Conservation (phyloP, 2,113 vertebrate genomes). For the Eonycteris spelaea region DNA sequence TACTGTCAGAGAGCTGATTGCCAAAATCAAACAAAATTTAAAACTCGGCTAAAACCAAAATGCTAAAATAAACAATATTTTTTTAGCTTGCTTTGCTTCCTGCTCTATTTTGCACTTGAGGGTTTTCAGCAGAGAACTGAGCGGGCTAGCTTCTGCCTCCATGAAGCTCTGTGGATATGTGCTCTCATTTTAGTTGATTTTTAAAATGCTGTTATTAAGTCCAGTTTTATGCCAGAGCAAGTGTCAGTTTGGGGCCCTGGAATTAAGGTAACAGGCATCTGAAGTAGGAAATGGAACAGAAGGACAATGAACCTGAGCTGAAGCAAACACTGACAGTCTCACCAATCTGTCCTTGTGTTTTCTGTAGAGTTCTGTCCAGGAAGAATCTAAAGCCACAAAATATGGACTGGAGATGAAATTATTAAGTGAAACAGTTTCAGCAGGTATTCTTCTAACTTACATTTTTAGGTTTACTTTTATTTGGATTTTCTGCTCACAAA, state of each 20-base stretch:
- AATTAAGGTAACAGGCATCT: background rate
- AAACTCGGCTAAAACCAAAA: background rate
- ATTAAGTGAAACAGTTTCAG: background rate
- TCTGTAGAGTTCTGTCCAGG: background rate
- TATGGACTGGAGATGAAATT: conserved; percentile 55
- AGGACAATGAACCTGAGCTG: background rate
- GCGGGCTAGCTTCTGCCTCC: background rate
- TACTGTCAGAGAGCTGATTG: background rate
- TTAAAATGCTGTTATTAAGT: background rate
- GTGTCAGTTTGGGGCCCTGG: background rate
- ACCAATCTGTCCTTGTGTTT: background rate
- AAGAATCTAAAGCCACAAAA: background rate
- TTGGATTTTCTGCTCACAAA: background rate
- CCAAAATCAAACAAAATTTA: conserved; percentile 7
- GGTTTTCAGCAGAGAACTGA: background rate
- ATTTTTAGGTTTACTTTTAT: background rate
- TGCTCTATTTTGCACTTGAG: background rate
- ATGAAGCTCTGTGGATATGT: background rate
- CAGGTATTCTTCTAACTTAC: conserved; percentile 71
- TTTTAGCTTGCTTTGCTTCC: background rate
- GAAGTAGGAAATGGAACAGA: background rate
- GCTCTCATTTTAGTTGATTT: background rate
- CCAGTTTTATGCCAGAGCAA: background rate
- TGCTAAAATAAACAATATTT: background rate
- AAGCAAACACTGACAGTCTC: accelerated